Evolutionary conservation across 2,888 invertebrate species (phyloP).

Genomic region (Eilema griseolum): DNA sequence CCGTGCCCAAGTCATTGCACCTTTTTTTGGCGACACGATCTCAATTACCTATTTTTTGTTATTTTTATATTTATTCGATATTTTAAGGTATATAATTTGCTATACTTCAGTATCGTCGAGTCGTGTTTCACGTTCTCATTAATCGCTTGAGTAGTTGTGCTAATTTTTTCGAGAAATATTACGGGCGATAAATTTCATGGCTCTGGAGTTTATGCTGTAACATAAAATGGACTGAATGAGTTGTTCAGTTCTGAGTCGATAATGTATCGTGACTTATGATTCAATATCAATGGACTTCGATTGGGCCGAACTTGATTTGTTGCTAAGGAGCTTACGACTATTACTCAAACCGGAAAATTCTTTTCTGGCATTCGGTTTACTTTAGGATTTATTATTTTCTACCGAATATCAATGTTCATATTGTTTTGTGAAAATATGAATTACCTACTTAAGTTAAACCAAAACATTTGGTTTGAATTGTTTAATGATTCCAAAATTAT

Average conservation of each 20-base stretch:
- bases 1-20: constrained; percentile 71
- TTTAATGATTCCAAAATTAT: background rate
- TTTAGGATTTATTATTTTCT: constrained; percentile 18
- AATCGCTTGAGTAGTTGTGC: constrained; percentile 83
- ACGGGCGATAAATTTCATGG: constrained; percentile 78
- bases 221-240: constrained; percentile 69
- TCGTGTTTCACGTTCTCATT: constrained; percentile 84
- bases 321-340: constrained; percentile 42
- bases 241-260: constrained; percentile 65
- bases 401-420: background rate
- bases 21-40: constrained; percentile 75
- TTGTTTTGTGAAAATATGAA: background rate
- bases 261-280: constrained; percentile 68
- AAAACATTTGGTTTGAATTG: background rate
- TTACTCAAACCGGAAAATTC: constrained; percentile 26
- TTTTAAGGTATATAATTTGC: constrained; percentile 79
- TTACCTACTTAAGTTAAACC: constrained; percentile 7
- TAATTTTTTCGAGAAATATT: constrained; percentile 82
- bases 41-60: constrained; percentile 75
- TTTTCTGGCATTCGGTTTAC: constrained; percentile 28
- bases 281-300: constrained; percentile 61
- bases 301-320: constrained; percentile 52
- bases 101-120: constrained; percentile 72
- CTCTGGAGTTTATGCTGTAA: constrained; percentile 73
- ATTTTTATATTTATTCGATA: constrained; percentile 72